Evolutionary conservation across 2,113 vertebrate genomes (phyloP), one percentile per base, ranked within the genome.

Genomic region (Sitta europaea): DNA sequence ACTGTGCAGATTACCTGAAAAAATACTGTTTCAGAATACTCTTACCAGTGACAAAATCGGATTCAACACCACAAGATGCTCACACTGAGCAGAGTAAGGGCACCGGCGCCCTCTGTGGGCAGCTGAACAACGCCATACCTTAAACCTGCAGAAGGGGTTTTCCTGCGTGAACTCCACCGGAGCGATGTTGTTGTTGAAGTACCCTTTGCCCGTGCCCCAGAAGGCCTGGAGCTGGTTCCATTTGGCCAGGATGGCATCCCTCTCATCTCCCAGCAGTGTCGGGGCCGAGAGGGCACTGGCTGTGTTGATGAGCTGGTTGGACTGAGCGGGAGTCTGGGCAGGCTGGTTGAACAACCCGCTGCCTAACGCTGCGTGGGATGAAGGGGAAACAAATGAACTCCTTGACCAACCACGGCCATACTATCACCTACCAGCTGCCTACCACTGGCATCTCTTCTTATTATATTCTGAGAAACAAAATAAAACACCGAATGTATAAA

Each of bases 201-300:
- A 99, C 4, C 99, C 99, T 96, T 99, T 99, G 79, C 99, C 99
- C 5, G 99, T 99, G 58, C 99, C 99, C 99, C 99, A 99, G 97
- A 99, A 99, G 21, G 99, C 99, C 97, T 99, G 99, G 62, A 99
- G 98, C 93, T 99, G 99, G 97, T 99, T 99, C 99, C 99, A 99
- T 73, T 99, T 99, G 82, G 99, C 99, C 90, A 99, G 97, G 95
- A 99, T 99, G 67, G 99, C 98, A 92, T 99, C 99, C 8, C 99
- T 98, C 96, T 99, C 99, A 58, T 99, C 99, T 67, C 99, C 99
- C 38, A 99, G 91, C 31, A 99, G 97, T 0, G 98, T 99, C 1
- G 99, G 99, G 17, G 99, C 99, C 2, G 99, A 99, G 71, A 99
- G 98, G 66, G 99, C 99, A 2, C 98, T 99, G 78, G 99, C 99